Base-by-base conservation (phyloP, 2,888 invertebrate species). In the Tetrapedia diversipes region DNA sequence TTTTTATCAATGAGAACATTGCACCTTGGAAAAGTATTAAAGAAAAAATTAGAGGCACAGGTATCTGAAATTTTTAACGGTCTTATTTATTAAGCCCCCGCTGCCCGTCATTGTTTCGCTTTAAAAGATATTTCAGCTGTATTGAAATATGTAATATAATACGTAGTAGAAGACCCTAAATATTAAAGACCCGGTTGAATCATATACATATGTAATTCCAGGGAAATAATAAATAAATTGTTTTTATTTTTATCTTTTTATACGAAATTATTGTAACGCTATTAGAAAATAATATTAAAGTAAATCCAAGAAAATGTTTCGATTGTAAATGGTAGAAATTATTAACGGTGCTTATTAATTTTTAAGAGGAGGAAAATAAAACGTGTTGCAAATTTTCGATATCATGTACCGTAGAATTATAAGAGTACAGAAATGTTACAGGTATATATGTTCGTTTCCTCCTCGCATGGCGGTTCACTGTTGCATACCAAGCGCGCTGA, bases 401-500 rank as follows among this genome's bases (percentile, higher is more conserved):
- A 16, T 16, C 16, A 1, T 43, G n/a, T 10, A 51, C 14, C 8
- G 27, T 16, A 4, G 10, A 45, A 39, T 63, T 51, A 14, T 34
- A 65, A 61, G 60, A 45, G 56, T 41, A 57, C 34, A 51, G 54
- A 56, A 68, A 75, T 75, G 65, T 77, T 69, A 27, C 56, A 51
- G 34, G 61, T 37, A 49, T 41, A 53, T 51, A 69, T 56, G n/a
- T 66, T 69, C 56, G 56, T n/a, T n/a, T n/a, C 39, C 45, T 49
- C 8, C 43, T 77, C 69, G 22, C 49, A 61, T 61, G 53, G 64
- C 68, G 34, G 41, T 47, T 41, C 68, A 29, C 51, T 49, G 57
- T 70, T 43, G 77, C 69, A 76, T 74, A 67, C 77, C 69, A 39
- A 65, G 22, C 76, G 56, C 39, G 47, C 71, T 19, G 80, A 54